These are phyloP conservation scores for Micrasema minimum DNA, from an alignment of 1,140 invertebrate species.

Conservation along the genomic window DNA sequence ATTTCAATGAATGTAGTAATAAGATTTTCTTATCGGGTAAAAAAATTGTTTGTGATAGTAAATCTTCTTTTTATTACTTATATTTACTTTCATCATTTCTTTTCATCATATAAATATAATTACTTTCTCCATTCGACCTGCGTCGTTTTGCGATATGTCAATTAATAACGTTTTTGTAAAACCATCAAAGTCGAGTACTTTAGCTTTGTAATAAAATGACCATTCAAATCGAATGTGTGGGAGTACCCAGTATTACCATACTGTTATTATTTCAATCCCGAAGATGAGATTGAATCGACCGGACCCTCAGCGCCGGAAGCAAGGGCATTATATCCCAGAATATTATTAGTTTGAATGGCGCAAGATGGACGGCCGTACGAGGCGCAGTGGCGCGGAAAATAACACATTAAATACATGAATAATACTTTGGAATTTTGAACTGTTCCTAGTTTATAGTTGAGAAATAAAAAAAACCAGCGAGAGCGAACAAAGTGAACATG, in stretches of 20 bases:
- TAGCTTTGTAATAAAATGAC: not conserved
- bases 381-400: conserved; percentile 24
- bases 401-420: conserved; percentile 7
- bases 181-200: not conserved
- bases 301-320: conserved; percentile 11
- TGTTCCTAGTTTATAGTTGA: too few species aligned
- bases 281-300: conserved; percentile 18
- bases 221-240: not conserved
- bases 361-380: not conserved
- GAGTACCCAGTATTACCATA: not conserved
- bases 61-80: too few species aligned
- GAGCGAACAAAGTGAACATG: too few species aligned
- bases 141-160: not conserved
- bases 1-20: too few species aligned
- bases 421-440: too few species aligned
- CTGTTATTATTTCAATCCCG: not conserved
- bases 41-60: too few species aligned
- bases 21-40: too few species aligned
- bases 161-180: not conserved
- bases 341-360: conserved; percentile 2
- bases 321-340: not conserved
- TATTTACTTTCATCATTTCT: too few species aligned
- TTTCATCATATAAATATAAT: too few species aligned
- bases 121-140: too few species aligned
- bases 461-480: too few species aligned